A percentile compares a stretch with the other conserved stretches of the same genome.
phyloP scores from a whole-genome alignment of 1,140 invertebrate genomes.

The Cherax quadricarinatus region DNA sequence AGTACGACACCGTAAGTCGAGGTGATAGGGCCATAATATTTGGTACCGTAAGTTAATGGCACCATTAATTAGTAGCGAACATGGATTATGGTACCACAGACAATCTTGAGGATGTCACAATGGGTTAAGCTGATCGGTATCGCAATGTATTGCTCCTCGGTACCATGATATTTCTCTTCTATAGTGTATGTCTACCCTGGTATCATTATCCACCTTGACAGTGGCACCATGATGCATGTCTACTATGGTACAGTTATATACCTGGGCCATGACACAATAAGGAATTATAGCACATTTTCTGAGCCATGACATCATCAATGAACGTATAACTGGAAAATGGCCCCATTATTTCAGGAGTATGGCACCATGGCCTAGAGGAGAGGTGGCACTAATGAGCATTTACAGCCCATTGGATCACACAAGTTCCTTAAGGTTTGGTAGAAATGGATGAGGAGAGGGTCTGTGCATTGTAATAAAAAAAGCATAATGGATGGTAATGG shows the following conservation, averaged over 20 bases:
- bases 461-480: constrained; percentile 28
- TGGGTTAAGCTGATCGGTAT: too few relatives aligned
- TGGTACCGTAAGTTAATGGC: too few relatives aligned
- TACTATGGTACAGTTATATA: neutral
- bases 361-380: neutral
- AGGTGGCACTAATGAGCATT: neutral
- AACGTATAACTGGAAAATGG: constrained; percentile 11
- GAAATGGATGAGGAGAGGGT: constrained; percentile 6
- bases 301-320: neutral
- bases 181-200: too few relatives aligned
- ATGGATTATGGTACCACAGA: too few relatives aligned
- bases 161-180: too few relatives aligned
- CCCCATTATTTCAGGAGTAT: neutral
- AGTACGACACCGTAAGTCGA: too few relatives aligned
- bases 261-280: neutral
- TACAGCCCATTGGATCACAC: neutral
- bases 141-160: too few relatives aligned
- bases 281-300: neutral
- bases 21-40: too few relatives aligned
- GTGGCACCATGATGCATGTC: neutral
- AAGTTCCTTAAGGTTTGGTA: constrained; percentile 21
- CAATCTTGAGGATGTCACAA: too few relatives aligned
- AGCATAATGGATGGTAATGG: neutral
- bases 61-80: too few relatives aligned
- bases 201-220: too few relatives aligned